Evolutionary conservation across 2,888 invertebrate species (phyloP), one percentile per base, ranked within the genome.

Genomic region (Ptilodon capucinus): DNA sequence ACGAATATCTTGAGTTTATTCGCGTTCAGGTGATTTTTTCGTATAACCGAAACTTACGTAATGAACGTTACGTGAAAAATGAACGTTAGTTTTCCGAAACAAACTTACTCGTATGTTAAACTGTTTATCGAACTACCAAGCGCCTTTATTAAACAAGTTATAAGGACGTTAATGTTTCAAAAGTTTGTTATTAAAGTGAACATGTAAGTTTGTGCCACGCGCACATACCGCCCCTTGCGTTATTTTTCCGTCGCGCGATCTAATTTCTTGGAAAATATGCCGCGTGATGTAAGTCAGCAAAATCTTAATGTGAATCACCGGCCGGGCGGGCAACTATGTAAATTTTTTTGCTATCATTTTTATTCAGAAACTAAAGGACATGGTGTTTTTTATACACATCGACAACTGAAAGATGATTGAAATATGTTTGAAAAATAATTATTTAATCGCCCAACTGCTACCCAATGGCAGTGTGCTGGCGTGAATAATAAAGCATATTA

Each of bases 181-280:
- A n/a, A 28, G 2, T 11, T n/a, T n/a, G 13, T 8, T 7, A n/a
- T 14, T 25, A 4, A 7, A 17, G 18, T 28, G 23, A n/a, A 40
- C 13, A 30, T 28, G 11, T 56, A 60, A 57, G 44, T 46, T 66
- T 59, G 70, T 62, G 50, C 59, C 54, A 64, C 64, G 58, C 64
- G 63, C 70, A 74, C 68, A 67, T 57, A 68, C 71, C 67, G 66
- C 63, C 65, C 73, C 67, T 64, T 53, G 70, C 65, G 57, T 77
- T 81, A n/a, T 74, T 71, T 63, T 65, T 40, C 40, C 40, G 54
- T 56, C 56, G 64, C 63, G 64, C 66, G 74, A 76, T 79, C 74
- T 79, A 80, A 80, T 81, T 86, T 84, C 85, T 80, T 59, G 81
- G 86, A 86, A 86, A 81, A 84, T 79, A 74, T 78, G 81, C 78